Conservation (phyloP, 2,113 vertebrate genomes). For the Microcebus murinus region DNA sequence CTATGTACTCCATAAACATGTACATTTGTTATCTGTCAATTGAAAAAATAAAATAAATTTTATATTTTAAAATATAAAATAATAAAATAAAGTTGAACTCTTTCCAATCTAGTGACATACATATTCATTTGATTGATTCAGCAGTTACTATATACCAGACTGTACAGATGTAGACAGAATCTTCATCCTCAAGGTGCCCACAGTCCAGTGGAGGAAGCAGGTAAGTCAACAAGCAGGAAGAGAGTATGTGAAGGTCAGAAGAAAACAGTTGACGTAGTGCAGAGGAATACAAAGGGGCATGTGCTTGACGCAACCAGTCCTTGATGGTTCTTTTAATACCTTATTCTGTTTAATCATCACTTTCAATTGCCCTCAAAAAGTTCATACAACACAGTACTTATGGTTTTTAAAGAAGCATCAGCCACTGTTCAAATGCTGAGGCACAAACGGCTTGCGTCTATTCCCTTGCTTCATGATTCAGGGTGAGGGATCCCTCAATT, state of each 20-base stretch:
- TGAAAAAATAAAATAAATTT: no score
- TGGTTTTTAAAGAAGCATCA: background rate
- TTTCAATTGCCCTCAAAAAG: slow-evolving; percentile 1
- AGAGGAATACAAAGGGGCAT: background rate
- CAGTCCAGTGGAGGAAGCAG: background rate
- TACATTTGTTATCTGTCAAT: no score
- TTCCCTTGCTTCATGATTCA: background rate
- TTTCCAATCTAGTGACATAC: background rate
- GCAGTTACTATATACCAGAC: background rate
- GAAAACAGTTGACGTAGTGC: background rate
- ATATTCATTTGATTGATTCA: background rate
- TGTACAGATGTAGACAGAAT: background rate
- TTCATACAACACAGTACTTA: background rate
- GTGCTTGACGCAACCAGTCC: background rate
- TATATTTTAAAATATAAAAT: no score
- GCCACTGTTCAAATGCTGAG: background rate
- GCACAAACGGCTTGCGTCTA: background rate
- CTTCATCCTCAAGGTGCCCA: background rate
- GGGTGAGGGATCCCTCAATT: background rate
- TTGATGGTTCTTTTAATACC: background rate
- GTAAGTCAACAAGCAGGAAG: background rate
- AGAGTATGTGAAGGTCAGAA: background rate
- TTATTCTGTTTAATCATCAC: background rate
- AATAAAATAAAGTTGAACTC: background rate
- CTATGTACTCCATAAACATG: no score